A percentile compares a stretch with the other conserved stretches of the same genome.
Evolutionary conservation across 1,140 invertebrate genomes (phyloP).

Genomic region (Dendrolimus punctatus): DNA sequence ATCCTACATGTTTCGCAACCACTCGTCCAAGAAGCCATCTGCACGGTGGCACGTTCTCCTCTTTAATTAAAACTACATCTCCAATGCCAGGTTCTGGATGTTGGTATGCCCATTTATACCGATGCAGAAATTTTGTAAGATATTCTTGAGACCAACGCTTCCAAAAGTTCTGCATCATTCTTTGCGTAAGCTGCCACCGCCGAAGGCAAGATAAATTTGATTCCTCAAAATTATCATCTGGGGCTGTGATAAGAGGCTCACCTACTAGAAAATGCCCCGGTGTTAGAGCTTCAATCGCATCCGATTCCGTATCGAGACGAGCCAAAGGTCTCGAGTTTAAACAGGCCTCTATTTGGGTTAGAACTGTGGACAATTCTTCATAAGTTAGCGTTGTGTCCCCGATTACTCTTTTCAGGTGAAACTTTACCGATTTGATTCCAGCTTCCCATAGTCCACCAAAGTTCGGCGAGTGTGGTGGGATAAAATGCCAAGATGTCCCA

Average conservation of each 20-base stretch:
- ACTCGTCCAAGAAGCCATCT: slow-evolving; percentile 6
- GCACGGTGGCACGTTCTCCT: slow-evolving; percentile 8
- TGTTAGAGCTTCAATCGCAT: neutral
- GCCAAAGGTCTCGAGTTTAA: neutral
- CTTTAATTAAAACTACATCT: slow-evolving; percentile 4
- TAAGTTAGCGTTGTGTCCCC: neutral
- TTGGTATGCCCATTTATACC: slow-evolving; percentile 3
- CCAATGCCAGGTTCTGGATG: slow-evolving; percentile 1
- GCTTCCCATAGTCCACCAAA: slow-evolving; percentile 5
- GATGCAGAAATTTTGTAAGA: neutral
- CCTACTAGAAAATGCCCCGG: slow-evolving; percentile 2
- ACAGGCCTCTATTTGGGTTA: slow-evolving; percentile 1
- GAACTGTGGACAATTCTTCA: slow-evolving; percentile 2
- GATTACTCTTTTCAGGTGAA: neutral
- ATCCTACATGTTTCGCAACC: neutral
- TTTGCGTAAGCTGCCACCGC: neutral
- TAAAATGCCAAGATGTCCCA: slow-evolving; percentile 1
- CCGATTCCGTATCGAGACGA: neutral
- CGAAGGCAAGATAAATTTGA: neutral
- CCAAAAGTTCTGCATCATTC: slow-evolving; percentile 1
- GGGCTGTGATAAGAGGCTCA: neutral
- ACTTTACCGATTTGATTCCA: neutral
- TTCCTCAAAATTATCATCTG: neutral
- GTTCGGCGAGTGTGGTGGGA: neutral
- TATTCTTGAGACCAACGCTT: slow-evolving; percentile 2